Conservation (phyloP, 2,113 vertebrate species). For the Pseudorectes ferrugineus region DNA sequence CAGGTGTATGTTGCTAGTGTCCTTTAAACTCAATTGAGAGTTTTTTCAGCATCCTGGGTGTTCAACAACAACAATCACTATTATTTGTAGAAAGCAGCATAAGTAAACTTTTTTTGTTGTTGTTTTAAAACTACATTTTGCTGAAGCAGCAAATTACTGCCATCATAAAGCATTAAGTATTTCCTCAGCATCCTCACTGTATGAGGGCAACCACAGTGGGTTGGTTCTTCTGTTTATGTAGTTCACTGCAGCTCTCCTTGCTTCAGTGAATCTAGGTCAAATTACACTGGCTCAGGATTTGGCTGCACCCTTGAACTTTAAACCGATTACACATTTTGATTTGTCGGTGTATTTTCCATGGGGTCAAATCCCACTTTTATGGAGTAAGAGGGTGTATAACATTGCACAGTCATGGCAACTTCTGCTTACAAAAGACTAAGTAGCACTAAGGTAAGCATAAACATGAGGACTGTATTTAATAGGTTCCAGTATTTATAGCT, state of each 20-base stretch:
- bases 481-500: background rate
- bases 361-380: constrained; percentile 24
- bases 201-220: background rate
- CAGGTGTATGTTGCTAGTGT: background rate
- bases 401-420: background rate
- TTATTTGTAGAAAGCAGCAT: background rate
- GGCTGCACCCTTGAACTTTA: constrained; percentile 51
- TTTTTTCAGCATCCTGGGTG: background rate
- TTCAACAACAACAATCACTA: background rate
- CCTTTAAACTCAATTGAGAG: background rate
- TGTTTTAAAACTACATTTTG: background rate
- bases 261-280: constrained; percentile 43
- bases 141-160: background rate
- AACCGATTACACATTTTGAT: constrained; percentile 54
- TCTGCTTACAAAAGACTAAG: background rate
- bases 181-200: background rate
- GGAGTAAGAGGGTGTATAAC: background rate
- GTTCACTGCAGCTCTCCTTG: background rate
- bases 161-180: background rate
- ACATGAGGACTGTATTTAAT: background rate
- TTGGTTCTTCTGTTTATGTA: background rate
- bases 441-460: background rate
- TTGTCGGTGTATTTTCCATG: constrained; percentile 38
- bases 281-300: constrained; percentile 51
- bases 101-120: background rate